These are phyloP conservation scores for Enteromius afrohamiltoni DNA, from an alignment of 2,797 vertebrate genomes.

Conservation along the genomic window DNA sequence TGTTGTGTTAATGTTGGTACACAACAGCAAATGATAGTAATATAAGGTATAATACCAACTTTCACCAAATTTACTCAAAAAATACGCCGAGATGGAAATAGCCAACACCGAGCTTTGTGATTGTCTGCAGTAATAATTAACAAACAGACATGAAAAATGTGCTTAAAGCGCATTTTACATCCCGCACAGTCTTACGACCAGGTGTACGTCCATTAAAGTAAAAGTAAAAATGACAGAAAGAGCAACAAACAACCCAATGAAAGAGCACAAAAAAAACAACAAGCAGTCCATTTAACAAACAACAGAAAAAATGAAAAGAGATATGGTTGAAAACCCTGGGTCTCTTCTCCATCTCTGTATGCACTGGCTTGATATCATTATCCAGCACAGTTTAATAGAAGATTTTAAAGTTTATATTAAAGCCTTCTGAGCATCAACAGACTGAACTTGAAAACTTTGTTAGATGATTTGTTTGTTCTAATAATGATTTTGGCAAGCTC, in stretches of 20 bases:
- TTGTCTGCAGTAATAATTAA: too few relatives aligned
- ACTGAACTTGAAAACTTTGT: constrained; percentile 39
- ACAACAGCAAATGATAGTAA: too few relatives aligned
- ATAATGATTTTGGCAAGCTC: constrained; percentile 41
- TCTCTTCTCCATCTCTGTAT: background rate
- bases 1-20: too few relatives aligned
- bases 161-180: too few relatives aligned
- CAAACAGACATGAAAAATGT: too few relatives aligned
- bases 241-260: too few relatives aligned
- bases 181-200: too few relatives aligned
- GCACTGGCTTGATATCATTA: background rate
- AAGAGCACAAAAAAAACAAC: background rate
- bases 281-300: background rate
- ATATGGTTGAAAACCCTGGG: background rate
- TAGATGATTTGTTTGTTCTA: constrained; percentile 23
- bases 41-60: too few relatives aligned
- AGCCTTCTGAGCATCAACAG: constrained; percentile 15
- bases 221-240: background rate
- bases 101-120: too few relatives aligned
- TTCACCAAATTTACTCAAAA: too few relatives aligned
- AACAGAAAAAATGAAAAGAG: background rate
- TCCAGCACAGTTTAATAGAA: background rate
- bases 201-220: too few relatives aligned
- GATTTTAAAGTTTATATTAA: constrained; percentile 4
- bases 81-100: too few relatives aligned